Evolutionary conservation across 2,888 invertebrate genomes (phyloP).

Genomic region (Euclidia mi): DNA sequence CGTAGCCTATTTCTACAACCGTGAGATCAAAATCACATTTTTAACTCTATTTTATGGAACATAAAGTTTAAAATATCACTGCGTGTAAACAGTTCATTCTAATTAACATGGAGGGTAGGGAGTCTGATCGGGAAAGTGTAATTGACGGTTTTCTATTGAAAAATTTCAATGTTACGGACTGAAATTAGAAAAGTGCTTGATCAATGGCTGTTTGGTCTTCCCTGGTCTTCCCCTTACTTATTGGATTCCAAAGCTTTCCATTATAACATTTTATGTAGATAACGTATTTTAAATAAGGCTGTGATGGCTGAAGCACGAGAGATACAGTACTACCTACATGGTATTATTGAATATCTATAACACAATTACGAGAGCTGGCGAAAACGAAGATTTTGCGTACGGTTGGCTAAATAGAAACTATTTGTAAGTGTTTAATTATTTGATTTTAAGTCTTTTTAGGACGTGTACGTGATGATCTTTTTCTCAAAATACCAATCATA

Average conservation of each 20-base stretch:
- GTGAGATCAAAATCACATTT: too few species aligned
- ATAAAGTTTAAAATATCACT: not conserved
- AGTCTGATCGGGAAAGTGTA: constrained; percentile 7
- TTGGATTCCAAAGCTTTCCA: constrained; percentile 2
- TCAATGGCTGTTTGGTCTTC: constrained; percentile 1
- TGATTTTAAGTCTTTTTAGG: too few species aligned
- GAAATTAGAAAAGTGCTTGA: constrained; percentile 8
- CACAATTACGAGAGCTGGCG: too few species aligned
- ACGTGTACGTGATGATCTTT: too few species aligned
- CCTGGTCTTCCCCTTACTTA: not conserved
- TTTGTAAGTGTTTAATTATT: too few species aligned
- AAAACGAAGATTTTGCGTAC: too few species aligned
- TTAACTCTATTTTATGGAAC: too few species aligned
- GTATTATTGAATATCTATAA: too few species aligned
- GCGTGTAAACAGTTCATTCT: not conserved
- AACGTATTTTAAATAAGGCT: not conserved
- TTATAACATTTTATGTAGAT: not conserved
- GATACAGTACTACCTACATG: too few species aligned
- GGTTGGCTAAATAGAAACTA: too few species aligned
- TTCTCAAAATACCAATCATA: too few species aligned
- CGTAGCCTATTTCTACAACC: too few species aligned
- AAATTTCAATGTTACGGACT: constrained; percentile 7
- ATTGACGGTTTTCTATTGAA: constrained; percentile 9
- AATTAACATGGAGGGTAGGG: constrained; percentile 5
- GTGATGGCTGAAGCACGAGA: not conserved